Conservation (phyloP, 2,113 vertebrate genomes). For the Hemiscyllium ocellatum region DNA sequence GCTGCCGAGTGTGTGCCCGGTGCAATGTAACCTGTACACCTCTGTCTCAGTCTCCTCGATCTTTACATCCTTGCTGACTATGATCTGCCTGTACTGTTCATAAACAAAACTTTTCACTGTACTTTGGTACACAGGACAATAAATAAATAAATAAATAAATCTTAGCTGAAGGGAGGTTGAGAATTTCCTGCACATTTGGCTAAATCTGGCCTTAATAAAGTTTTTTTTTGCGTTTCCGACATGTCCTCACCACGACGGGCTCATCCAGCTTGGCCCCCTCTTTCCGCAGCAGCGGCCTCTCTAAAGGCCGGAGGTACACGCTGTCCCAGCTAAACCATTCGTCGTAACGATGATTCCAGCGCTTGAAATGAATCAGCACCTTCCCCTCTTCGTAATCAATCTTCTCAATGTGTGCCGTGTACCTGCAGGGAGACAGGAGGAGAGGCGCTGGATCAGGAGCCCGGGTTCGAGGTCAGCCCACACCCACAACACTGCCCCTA, state of each 20-base stretch:
- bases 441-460: neutral
- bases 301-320: constrained; percentile 78
- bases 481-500: neutral
- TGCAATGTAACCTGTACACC: no score
- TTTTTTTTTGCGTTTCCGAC: neutral
- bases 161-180: neutral
- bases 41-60: no score
- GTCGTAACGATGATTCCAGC: constrained; percentile 91
- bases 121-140: no score
- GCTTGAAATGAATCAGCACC: constrained; percentile 85
- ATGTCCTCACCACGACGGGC: constrained; percentile 66
- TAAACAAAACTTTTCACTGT: no score
- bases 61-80: no score
- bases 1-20: no score
- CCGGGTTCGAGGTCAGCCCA: neutral
- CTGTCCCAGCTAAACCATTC: constrained; percentile 97
- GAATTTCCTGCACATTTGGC: neutral
- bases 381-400: constrained; percentile 88
- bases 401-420: constrained; percentile 86
- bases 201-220: neutral
- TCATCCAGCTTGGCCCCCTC: constrained; percentile 78
- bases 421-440: constrained; percentile 61
- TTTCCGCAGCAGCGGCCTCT: constrained; percentile 83
- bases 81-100: no score
- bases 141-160: neutral